A percentile compares a stretch with the other conserved stretches of the same genome.
These are phyloP conservation scores for Danio choprae DNA, from an alignment of 2,797 vertebrate genomes.

Conservation along the genomic window DNA sequence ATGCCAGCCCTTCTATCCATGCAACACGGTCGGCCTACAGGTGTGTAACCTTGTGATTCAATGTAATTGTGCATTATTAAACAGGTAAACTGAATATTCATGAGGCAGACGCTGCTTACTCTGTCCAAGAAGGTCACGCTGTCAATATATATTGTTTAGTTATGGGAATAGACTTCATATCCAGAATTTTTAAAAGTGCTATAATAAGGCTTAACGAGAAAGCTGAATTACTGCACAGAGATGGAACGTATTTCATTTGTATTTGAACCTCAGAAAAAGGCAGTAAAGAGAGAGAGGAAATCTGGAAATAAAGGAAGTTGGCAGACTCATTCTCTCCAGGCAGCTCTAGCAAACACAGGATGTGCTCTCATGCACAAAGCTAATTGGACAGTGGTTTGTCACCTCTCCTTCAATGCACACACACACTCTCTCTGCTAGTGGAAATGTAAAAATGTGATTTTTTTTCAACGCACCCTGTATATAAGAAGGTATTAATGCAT, in stretches of 20 bases:
- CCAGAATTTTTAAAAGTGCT: background rate
- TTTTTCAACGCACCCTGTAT: background rate
- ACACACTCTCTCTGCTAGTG: background rate
- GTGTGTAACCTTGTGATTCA: background rate
- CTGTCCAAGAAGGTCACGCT: background rate
- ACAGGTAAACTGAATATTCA: background rate
- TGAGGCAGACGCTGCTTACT: background rate
- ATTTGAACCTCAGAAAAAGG: background rate
- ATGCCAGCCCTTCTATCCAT: background rate
- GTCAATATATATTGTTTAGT: slow-evolving; percentile 10
- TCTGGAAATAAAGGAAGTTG: background rate
- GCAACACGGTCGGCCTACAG: background rate
- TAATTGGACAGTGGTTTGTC: slow-evolving; percentile 23
- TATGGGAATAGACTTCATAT: background rate
- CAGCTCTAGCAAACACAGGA: slow-evolving; percentile 17
- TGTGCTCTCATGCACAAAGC: slow-evolving; percentile 13
- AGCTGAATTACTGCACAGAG: background rate
- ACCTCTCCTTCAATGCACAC: slow-evolving; percentile 15
- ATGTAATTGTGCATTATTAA: slow-evolving; percentile 36
- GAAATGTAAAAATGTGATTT: background rate
- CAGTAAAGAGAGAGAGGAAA: background rate
- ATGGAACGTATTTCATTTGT: background rate
- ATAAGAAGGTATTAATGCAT: background rate
- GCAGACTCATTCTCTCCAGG: slow-evolving; percentile 12
- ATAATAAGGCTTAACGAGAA: background rate